These are phyloP conservation scores for Isichthys henryi DNA, from an alignment of 2,113 vertebrate genomes.

Conservation along the genomic window DNA sequence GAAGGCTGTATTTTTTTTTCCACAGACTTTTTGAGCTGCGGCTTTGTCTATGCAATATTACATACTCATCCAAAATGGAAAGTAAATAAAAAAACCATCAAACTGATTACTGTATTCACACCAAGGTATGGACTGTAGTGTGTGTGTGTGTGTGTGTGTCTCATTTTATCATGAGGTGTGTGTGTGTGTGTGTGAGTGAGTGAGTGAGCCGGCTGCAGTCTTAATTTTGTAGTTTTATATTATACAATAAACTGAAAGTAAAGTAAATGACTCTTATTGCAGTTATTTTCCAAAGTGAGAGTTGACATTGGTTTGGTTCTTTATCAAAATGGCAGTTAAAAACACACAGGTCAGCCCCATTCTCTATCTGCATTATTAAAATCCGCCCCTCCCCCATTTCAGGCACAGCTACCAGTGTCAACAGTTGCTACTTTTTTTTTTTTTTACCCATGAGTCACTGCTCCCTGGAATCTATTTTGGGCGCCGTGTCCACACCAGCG, in stretches of 20 bases:
- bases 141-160: background rate
- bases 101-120: conserved; percentile 68
- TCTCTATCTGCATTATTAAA: background rate
- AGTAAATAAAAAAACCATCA: background rate
- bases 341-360: background rate
- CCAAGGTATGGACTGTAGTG: conserved; percentile 70
- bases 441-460: conserved; percentile 14
- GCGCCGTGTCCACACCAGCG: background rate
- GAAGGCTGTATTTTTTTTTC: conserved; percentile 61
- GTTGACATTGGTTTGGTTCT: background rate
- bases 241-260: conserved; percentile 74
- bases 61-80: conserved; percentile 57
- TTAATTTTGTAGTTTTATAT: conserved; percentile 88
- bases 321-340: background rate
- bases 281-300: background rate
- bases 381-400: background rate
- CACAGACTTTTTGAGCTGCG: conserved; percentile 75
- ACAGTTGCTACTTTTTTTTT: conserved; percentile 13
- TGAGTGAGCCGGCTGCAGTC: conserved; percentile 71
- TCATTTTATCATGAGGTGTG: background rate
- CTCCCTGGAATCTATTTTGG: conserved; percentile 14
- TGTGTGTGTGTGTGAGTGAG: conserved; percentile 45
- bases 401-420: conserved; percentile 12
- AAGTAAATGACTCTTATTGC: background rate
- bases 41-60: conserved; percentile 87